Evolutionary conservation across 1,140 invertebrate species (phyloP), one percentile per base, ranked within the genome.

Genomic region (Popillia japonica): DNA sequence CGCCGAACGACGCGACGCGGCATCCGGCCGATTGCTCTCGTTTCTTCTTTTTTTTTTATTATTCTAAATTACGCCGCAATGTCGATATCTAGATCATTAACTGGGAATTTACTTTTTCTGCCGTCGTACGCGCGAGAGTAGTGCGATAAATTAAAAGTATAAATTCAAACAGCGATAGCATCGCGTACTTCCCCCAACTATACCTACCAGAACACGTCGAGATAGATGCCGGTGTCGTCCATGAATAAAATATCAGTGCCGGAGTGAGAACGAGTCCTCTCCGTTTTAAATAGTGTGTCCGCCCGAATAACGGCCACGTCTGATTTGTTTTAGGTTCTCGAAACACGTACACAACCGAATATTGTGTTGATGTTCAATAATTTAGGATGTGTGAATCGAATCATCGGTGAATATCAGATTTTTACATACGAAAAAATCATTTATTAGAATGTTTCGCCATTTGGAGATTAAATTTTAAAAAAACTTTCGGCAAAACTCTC

Each of bases 41-140:
- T 34, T 34, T 34, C 27, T 14, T 55, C 14, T 17, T 55, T 17
- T n/a, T 55, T n/a, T 34, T 34, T 34, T 34, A 2, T 34, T 55
- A 17, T n/a, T 55, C 14, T 14, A 55, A 55, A 55, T 55, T 17
- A 55, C 48, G 14, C 48, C 48, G 48, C 48, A 55, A 55, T 17
- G 48, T 55, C 48, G 48, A 55, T 55, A 55, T 55, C 48, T 55
- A 55, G 48, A 55, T 55, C 48, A 55, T 55, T 55, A 55, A 55
- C 48, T 55, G 48, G 17, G 48, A 55, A n/a, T 55, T 55, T 55
- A 55, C 48, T 55, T 55, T 55, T 55, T 55, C 14, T 55, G 6
- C 14, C 14, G 48, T 55, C 48, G 48, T 34, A 4, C 4, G 4
- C 27, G 4, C 27, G 27, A 34, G 27, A 34, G 27, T 34, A 14